These are phyloP conservation scores for Rhipidura dahli DNA, from an alignment of 2,113 vertebrate species.

Conservation along the genomic window DNA sequence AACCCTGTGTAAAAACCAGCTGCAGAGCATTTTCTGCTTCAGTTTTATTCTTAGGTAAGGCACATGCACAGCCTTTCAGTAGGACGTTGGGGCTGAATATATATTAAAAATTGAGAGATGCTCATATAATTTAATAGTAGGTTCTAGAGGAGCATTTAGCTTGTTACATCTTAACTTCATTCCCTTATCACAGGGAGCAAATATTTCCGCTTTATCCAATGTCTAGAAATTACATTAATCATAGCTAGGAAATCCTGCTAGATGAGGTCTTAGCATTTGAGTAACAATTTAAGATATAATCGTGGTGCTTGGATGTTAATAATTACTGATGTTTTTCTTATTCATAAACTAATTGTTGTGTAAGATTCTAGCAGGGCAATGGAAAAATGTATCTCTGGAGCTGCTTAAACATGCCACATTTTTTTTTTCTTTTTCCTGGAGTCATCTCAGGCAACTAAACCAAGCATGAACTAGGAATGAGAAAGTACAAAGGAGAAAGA, in stretches of 20 bases:
- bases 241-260: neutral
- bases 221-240: neutral
- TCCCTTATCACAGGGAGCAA: neutral
- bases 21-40: neutral
- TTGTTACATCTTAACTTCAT: neutral
- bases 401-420: neutral
- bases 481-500: neutral
- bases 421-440: neutral
- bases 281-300: neutral
- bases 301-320: neutral
- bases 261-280: neutral
- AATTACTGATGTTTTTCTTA: neutral
- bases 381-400: neutral
- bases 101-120: slow-evolving; percentile 1
- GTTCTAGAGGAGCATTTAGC: neutral
- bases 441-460: neutral
- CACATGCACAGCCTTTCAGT: neutral
- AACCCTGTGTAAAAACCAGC: neutral
- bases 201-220: neutral
- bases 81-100: neutral
- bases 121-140: neutral
- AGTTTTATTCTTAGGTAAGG: neutral
- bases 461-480: neutral
- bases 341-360: neutral
- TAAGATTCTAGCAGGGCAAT: neutral